These are phyloP conservation scores for Neocrepidodera transversa DNA, from an alignment of 2,888 invertebrate species.

Conservation along the genomic window DNA sequence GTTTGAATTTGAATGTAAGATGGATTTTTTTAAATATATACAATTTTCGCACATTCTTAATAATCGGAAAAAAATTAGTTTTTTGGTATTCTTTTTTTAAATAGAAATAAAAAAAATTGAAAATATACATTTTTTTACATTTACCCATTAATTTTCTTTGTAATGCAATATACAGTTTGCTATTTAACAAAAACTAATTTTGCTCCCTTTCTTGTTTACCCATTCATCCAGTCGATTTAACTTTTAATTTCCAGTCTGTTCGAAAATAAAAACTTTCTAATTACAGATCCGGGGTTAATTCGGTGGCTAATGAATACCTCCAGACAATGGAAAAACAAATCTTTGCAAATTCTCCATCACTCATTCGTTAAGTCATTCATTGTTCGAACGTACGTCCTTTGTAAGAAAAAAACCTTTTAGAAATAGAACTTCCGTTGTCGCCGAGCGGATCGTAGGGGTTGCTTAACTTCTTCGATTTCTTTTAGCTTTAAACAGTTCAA, in stretches of 20 bases:
- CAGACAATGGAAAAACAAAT: conserved; percentile 31
- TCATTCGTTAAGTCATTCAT: conserved; percentile 21
- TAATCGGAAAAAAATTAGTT: too few species aligned
- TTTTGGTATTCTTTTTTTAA: too few species aligned
- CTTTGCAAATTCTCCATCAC: conserved; percentile 18
- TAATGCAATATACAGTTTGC: too few species aligned
- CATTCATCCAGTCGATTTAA: conserved; percentile 16
- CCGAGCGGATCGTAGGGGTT: neutral
- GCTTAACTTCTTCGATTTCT: conserved; percentile 3
- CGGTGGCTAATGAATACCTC: conserved; percentile 25
- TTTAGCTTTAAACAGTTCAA: neutral
- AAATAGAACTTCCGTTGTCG: conserved; percentile 13
- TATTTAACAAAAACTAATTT: neutral
- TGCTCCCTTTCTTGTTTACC: conserved; percentile 11
- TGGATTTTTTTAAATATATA: too few species aligned
- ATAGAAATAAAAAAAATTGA: too few species aligned
- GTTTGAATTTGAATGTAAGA: too few species aligned
- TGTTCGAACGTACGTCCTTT: conserved; percentile 18
- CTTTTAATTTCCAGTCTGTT: conserved; percentile 13
- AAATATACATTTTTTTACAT: too few species aligned
- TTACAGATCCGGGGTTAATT: conserved; percentile 29
- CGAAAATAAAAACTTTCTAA: conserved; percentile 30
- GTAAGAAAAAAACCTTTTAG: conserved; percentile 13
- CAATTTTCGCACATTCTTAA: too few species aligned
- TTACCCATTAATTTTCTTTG: too few species aligned